phyloP scores from a whole-genome alignment of 1,140 invertebrate species.

The Drosophila bocqueti region DNA sequence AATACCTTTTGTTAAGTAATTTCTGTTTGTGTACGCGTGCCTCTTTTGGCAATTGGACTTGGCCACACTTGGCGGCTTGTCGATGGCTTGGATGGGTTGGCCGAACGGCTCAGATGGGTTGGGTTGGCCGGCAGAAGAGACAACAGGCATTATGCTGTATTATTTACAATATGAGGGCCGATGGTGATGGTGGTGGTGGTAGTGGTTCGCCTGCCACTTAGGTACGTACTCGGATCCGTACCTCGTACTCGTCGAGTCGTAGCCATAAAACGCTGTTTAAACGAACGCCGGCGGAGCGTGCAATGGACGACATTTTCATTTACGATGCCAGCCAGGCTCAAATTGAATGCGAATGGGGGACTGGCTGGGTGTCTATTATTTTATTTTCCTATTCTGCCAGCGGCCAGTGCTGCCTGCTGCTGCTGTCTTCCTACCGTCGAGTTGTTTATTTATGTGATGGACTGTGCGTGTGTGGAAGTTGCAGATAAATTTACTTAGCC shows the following conservation, averaged over 20 bases:
- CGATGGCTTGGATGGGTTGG: slow-evolving; percentile 35
- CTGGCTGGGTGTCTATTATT: slow-evolving; percentile 68
- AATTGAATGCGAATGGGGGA: slow-evolving; percentile 37
- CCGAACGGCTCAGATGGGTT: slow-evolving; percentile 2
- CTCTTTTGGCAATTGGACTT: slow-evolving; percentile 52
- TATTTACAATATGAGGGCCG: slow-evolving; percentile 72
- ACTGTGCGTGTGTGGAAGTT: slow-evolving; percentile 65
- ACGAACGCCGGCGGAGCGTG: slow-evolving; percentile 53
- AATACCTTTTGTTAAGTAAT: neutral
- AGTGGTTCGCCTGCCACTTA: slow-evolving; percentile 23
- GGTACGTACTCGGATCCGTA: slow-evolving; percentile 17
- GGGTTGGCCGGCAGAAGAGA: slow-evolving; percentile 10
- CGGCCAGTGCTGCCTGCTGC: slow-evolving; percentile 7
- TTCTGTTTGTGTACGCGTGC: slow-evolving; percentile 61
- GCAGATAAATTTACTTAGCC: slow-evolving; percentile 75
- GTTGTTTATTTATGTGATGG: slow-evolving; percentile 81
- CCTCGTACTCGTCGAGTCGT: slow-evolving; percentile 25
- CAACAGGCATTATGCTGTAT: slow-evolving; percentile 66
- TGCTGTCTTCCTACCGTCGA: slow-evolving; percentile 49
- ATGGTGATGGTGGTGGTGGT: neutral
- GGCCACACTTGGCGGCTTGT: slow-evolving; percentile 58
- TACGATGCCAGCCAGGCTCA: slow-evolving; percentile 47
- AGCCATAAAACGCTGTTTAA: slow-evolving; percentile 67
- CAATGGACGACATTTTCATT: slow-evolving; percentile 80
- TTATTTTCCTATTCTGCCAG: slow-evolving; percentile 64